Conservation (phyloP, 1,140 invertebrate genomes). For the Lepidurus packardi region DNA sequence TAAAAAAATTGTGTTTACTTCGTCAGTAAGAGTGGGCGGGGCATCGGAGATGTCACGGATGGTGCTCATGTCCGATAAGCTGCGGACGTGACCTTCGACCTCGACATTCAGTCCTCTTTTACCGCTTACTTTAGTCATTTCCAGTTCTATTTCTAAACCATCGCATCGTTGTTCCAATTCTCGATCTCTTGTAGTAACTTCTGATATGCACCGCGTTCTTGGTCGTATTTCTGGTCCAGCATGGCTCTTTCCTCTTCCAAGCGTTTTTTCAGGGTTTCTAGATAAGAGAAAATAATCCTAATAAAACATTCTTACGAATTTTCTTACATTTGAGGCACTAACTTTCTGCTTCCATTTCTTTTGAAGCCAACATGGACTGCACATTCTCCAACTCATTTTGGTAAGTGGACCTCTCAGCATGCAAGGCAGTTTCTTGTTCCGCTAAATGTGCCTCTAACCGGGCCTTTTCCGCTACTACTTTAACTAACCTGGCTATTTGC, state of each 20-base stretch:
- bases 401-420: slow-evolving; percentile 16
- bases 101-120: slow-evolving; percentile 11
- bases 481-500: slow-evolving; percentile 53
- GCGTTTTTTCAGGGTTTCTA: slow-evolving; percentile 54
- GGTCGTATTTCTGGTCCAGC: slow-evolving; percentile 65
- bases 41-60: slow-evolving; percentile 52
- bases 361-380: slow-evolving; percentile 39
- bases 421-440: slow-evolving; percentile 23
- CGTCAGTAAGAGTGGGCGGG: slow-evolving; percentile 31
- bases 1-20: background rate
- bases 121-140: slow-evolving; percentile 43
- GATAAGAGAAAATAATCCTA: too few relatives aligned
- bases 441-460: slow-evolving; percentile 41
- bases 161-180: slow-evolving; percentile 65
- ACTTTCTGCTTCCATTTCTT: slow-evolving; percentile 51
- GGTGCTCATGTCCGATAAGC: slow-evolving; percentile 50
- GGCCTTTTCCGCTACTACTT: slow-evolving; percentile 42
- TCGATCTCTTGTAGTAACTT: slow-evolving; percentile 73
- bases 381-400: slow-evolving; percentile 53
- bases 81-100: slow-evolving; percentile 43
- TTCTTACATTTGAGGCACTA: too few relatives aligned
- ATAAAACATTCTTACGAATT: too few relatives aligned
- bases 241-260: slow-evolving; percentile 66
- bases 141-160: slow-evolving; percentile 53
- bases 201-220: slow-evolving; percentile 74